phyloP scores from a whole-genome alignment of 2,888 invertebrate genomes.

The Sarcophaga carnaria region DNA sequence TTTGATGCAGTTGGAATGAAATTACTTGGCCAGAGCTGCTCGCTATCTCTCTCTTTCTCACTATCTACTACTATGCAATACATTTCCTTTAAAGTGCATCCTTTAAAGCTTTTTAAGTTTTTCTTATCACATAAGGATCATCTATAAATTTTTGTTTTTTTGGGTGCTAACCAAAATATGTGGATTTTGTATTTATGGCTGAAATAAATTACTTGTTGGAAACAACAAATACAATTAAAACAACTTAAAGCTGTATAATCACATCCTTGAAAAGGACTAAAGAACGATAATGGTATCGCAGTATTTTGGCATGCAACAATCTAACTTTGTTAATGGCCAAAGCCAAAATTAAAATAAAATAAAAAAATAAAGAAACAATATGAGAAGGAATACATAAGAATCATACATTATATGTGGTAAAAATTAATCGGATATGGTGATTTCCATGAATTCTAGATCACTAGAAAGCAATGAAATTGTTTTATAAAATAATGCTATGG shows the following conservation, averaged over 20 bases:
- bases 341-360: constrained; percentile 34
- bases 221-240: constrained; percentile 59
- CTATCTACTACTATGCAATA: too few relatives aligned
- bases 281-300: constrained; percentile 52
- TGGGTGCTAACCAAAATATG: constrained; percentile 63
- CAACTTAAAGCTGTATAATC: constrained; percentile 64
- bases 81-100: too few relatives aligned
- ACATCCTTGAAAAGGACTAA: constrained; percentile 55
- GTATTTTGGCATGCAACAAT: constrained; percentile 65
- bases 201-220: constrained; percentile 40
- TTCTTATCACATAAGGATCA: not conserved
- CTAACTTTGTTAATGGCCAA: constrained; percentile 63
- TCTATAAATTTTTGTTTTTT: constrained; percentile 22
- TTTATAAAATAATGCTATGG: not conserved
- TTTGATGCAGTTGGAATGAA: too few relatives aligned
- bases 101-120: too few relatives aligned
- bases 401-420: constrained; percentile 39
- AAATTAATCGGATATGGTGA: constrained; percentile 43
- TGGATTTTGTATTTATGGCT: constrained; percentile 49
- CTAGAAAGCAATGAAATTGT: not conserved
- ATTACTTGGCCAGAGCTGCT: too few relatives aligned
- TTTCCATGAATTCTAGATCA: not conserved
- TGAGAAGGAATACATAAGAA: not conserved
- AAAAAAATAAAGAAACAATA: constrained; percentile 13
- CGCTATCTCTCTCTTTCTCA: too few relatives aligned